Base-by-base conservation (phyloP, 2,113 vertebrate genomes). In the Melospiza melodia region DNA sequence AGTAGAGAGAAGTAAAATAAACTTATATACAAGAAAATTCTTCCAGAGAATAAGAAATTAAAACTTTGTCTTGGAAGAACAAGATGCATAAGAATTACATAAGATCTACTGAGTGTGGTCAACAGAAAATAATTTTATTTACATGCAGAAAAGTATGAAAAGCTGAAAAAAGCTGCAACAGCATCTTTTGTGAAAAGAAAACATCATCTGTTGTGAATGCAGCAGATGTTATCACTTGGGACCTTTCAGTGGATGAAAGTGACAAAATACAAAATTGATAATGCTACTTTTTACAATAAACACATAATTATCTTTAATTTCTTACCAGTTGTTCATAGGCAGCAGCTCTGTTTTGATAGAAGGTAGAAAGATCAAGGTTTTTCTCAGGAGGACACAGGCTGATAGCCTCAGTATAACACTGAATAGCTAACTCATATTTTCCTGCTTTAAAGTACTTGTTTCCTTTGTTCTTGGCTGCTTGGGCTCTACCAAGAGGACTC, bases 371-470 rank as follows among this genome's bases (percentile, higher is more conserved):
- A 91, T 99, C 99, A 11, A 97, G 92, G 85, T 99, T 99, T 85
- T 99, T 99, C 90, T 99, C 99, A 28, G 97, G 95, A 63, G 99
- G 99, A 79, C 99, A 99, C 57, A 99, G 95, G 85, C 97, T 98
- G 84, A 99, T 99, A 86, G 99, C 99, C 84, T 99, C 99, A 18
- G 99, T 99, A 83, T 99, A 99, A 96, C 99, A 99, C 94, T 99
- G 98, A 98, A 99, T 99, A 89, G 99, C 99, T 48, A 99, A 99
- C 46, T 99, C 99, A 37, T 98, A 99, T 97, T 99, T 99, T 91
- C 98, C 98, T 84, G 99, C 99, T 98, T 99, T 99, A 93, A 99
- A 99, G 72, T 99, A 99, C 81, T 99, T 99, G 98, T 99, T 99
- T 83, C 99, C 99, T 98, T 98, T 99, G 98, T 99, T 99, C 98